Percentiles rank a stretch among this genome's conserved stretches.
Evolutionary conservation across 2,113 vertebrate species (phyloP).

Genomic region (Aphelocoma coerulescens): DNA sequence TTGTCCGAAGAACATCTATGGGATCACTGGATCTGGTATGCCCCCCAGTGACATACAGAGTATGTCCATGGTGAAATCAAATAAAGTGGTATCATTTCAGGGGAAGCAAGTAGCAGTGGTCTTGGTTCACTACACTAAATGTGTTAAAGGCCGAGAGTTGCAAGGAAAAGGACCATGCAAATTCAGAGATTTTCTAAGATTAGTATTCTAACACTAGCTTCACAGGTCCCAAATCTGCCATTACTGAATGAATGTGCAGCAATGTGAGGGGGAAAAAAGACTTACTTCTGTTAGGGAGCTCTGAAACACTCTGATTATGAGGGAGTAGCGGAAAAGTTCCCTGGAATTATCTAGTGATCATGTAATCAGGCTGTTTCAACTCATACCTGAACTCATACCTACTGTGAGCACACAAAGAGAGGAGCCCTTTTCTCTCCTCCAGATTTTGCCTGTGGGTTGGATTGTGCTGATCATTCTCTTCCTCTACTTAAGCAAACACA

Average conservation of each 20-base stretch:
- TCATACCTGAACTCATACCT: neutral
- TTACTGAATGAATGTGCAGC: neutral
- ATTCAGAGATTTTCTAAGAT: neutral
- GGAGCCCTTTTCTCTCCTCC: neutral
- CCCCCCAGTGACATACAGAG: neutral
- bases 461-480: neutral
- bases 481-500: neutral
- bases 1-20: neutral
- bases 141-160: neutral
- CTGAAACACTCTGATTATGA: neutral
- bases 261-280: neutral
- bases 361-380: neutral
- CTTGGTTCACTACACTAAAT: neutral
- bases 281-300: neutral
- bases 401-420: neutral
- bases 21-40: neutral
- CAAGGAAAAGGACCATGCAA: neutral
- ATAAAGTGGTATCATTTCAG: neutral
- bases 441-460: neutral
- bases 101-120: neutral
- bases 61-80: neutral
- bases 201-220: neutral
- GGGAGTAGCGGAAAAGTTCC: neutral
- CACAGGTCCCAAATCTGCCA: neutral
- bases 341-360: neutral